Base-by-base conservation (phyloP, 2,113 vertebrate species). In the Egretta garzetta region DNA sequence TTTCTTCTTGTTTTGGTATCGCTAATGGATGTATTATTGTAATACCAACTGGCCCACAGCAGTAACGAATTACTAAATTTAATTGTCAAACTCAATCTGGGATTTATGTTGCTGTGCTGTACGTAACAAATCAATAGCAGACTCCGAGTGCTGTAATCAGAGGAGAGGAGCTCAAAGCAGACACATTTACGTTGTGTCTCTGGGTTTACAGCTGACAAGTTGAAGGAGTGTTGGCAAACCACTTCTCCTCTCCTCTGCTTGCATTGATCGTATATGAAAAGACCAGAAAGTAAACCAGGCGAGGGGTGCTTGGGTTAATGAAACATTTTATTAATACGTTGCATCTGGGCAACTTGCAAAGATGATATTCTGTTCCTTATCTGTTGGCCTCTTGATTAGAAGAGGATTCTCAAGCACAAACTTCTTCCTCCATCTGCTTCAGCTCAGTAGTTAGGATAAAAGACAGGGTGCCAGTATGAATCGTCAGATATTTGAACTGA, bases 201-300 rank as follows among this genome's bases (percentile, higher is more conserved):
- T 45, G 52, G 35, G 20, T 32, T n/a, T 12, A 1, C 27, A 20
- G 59, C 39, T 70, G 41, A 30, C 32, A 20, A 20, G 32, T 11
- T 50, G 37, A 8, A 33, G 43, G 3, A 50, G 23, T 2, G 6
- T 4, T 30, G 63, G 37, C 76, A 86, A 52, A 66, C 6, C 18
- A 6, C 35, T 49, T 47, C 4, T 6, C 30, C 37, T 50, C 53
- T 15, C 4, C 47, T 37, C 39, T 33, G 23, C 37, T 12, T 14
- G 9, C 8, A 2, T 2, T 37, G 13, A 14, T 26, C 52, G 3
- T 3, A 0, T 1, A 24, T 14, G 49, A 66, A 35, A 77, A n/a
- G 60, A 41, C 33, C 50, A 41, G 53, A 23, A 58, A 20, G 27
- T 7, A 23, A 73, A 13, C 5, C 7, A 58, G 39, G 60, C 39